A percentile compares a stretch with the other conserved stretches of the same genome.
Conservation (phyloP, 2,888 invertebrate species). For the Andricus quercusramuli region DNA sequence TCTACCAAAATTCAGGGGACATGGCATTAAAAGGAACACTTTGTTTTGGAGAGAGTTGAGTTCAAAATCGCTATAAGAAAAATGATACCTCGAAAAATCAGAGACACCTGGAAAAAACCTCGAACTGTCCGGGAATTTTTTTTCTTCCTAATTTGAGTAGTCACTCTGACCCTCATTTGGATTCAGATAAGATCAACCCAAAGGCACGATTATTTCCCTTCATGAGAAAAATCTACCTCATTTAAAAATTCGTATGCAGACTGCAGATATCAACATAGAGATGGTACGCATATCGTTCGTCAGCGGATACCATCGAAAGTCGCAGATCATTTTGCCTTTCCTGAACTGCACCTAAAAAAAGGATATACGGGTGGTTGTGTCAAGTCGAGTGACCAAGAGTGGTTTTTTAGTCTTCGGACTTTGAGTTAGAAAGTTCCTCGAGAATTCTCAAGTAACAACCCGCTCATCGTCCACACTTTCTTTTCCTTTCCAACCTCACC, state of each 20-base stretch:
- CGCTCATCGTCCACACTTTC: constrained; percentile 61
- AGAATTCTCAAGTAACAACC: constrained; percentile 54
- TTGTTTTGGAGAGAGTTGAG: no score
- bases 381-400: constrained; percentile 4
- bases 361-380: constrained; percentile 37
- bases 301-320: constrained; percentile 44
- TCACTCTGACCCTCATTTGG: neutral
- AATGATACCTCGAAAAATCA: no score
- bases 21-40: no score
- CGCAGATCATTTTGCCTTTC: constrained; percentile 44
- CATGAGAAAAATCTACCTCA: constrained; percentile 10
- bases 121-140: no score
- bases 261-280: constrained; percentile 39
- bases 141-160: no score
- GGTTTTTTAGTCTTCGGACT: constrained; percentile 17
- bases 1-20: no score
- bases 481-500: constrained; percentile 53
- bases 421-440: constrained; percentile 45
- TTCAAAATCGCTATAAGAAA: no score
- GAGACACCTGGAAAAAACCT: no score
- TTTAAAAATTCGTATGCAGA: constrained; percentile 47
- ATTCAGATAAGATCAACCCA: neutral
- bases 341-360: constrained; percentile 52
- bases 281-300: constrained; percentile 46
- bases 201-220: neutral